Base-by-base conservation (phyloP, 2,888 invertebrate genomes). In the Prosopocoilus inquinatus region DNA sequence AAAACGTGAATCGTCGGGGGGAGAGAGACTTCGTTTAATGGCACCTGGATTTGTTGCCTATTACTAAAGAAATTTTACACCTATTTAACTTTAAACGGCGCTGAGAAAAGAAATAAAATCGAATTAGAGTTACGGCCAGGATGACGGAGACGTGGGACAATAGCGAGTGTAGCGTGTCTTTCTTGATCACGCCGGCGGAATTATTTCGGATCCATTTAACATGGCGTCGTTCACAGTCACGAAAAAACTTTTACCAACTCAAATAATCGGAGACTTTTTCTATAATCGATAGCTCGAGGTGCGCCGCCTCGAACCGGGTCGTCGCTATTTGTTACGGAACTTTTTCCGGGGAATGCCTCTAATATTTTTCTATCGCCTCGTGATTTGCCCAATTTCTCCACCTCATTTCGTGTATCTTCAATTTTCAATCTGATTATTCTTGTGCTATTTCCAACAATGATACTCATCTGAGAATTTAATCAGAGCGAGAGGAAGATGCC, bases 141-240 rank as follows among this genome's bases (percentile, higher is more conserved):
- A 61, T 57, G 61, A 58, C 60, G 60, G 47, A 46, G 54, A 52
- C 50, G 48, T 53, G 52, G 66, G 63, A 66, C 69, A 68, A 66
- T 67, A 64, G 65, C 61, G 64, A 67, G 65, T 68, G 68, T 75
- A 68, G 70, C 73, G 71, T 73, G 72, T 74, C 74, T 71, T 71
- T 71, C 53, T 53, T 70, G 72, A 74, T 74, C 73, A 72, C 72
- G 72, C 71, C 67, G 67, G 67, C 61, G 66, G 69, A 73, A 76
- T 78, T 78, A 76, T 72, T 77, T 78, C 77, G 67, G 70, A 71
- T 72, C 75, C 75, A 77, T 78, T 77, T 76, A 77, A 77, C 75
- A 73, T 71, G 69, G 71, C 68, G 68, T 64, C 67, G 64, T 64
- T 68, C 67, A 51, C 66, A 70, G 68, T 72, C 72, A 72, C 71